Conservation (phyloP, 2,113 vertebrate species). For the Thunnus thynnus region DNA sequence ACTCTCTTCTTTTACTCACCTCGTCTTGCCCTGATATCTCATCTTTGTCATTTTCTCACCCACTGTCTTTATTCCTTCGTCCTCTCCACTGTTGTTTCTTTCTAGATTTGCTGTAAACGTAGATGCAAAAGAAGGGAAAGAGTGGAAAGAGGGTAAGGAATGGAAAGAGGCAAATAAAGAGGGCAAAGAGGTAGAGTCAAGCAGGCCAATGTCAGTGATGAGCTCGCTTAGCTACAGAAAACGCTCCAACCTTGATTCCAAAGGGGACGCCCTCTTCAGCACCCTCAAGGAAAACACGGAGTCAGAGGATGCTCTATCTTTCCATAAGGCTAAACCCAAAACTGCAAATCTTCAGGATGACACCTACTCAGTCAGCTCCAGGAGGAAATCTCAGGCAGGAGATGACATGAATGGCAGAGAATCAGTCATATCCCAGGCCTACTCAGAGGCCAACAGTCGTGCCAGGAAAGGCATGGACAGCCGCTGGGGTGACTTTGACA, state of each 20-base stretch:
- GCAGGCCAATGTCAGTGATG: slow-evolving; percentile 88
- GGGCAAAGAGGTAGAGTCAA: slow-evolving; percentile 86
- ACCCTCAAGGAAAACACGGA: slow-evolving; percentile 86
- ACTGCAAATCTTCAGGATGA: slow-evolving; percentile 71
- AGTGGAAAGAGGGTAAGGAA: slow-evolving; percentile 84
- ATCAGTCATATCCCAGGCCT: slow-evolving; percentile 87
- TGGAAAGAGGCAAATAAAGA: slow-evolving; percentile 86
- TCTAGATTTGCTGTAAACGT: slow-evolving; percentile 84
- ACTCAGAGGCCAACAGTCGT: slow-evolving; percentile 85
- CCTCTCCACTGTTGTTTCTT: slow-evolving; percentile 32
- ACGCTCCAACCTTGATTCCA: slow-evolving; percentile 87
- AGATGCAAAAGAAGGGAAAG: slow-evolving; percentile 81
- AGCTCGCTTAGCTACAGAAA: slow-evolving; percentile 97
- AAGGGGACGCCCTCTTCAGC: slow-evolving; percentile 88
- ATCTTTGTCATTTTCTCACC: slow-evolving; percentile 51
- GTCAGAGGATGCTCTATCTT: slow-evolving; percentile 84
- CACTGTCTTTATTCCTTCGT: slow-evolving; percentile 50
- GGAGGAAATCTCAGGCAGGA: slow-evolving; percentile 75
- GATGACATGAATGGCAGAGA: slow-evolving; percentile 78
- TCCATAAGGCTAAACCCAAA: slow-evolving; percentile 79
- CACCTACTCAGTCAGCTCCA: slow-evolving; percentile 70
- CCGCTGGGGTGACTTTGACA: slow-evolving; percentile 89
- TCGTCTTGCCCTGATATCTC: slow-evolving; percentile 18
- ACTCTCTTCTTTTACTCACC: slow-evolving; percentile 28
- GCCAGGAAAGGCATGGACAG: slow-evolving; percentile 88